A percentile compares a stretch with the other conserved stretches of the same genome.
Evolutionary conservation across 1,140 invertebrate species (phyloP).

Genomic region (Temnothorax nylanderi): DNA sequence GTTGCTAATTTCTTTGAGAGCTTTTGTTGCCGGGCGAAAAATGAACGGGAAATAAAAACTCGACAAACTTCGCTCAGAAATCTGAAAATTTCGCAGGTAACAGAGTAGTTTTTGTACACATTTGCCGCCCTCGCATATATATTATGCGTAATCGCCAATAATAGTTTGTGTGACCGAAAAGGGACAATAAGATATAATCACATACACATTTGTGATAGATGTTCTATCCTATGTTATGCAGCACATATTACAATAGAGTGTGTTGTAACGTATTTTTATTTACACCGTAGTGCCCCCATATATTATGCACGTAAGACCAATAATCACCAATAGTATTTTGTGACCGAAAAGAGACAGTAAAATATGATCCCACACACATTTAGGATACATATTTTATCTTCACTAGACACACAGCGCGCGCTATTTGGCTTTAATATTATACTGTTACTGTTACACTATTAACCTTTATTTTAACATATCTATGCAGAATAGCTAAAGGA

Average conservation of each 20-base stretch:
- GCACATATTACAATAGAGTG: neutral
- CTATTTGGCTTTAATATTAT: too few relatives aligned
- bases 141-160: neutral
- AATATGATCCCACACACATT: neutral
- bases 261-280: neutral
- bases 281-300: neutral
- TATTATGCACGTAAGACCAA: neutral
- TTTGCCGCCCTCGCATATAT: neutral
- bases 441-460: too few relatives aligned
- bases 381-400: neutral
- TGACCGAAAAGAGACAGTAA: neutral
- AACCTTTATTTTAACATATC: too few relatives aligned
- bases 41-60: neutral
- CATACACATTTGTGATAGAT: neutral
- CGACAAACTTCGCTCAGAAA: neutral
- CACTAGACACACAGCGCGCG: too few relatives aligned
- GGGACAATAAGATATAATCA: neutral
- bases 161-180: neutral
- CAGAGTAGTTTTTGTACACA: neutral
- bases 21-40: neutral
- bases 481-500: too few relatives aligned
- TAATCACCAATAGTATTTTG: neutral
- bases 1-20: slow-evolving; percentile 51
- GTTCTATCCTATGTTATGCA: neutral
- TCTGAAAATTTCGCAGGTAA: slow-evolving; percentile 2